Evolutionary conservation across 1,140 invertebrate genomes (phyloP).

Genomic region (Euschistus heros): DNA sequence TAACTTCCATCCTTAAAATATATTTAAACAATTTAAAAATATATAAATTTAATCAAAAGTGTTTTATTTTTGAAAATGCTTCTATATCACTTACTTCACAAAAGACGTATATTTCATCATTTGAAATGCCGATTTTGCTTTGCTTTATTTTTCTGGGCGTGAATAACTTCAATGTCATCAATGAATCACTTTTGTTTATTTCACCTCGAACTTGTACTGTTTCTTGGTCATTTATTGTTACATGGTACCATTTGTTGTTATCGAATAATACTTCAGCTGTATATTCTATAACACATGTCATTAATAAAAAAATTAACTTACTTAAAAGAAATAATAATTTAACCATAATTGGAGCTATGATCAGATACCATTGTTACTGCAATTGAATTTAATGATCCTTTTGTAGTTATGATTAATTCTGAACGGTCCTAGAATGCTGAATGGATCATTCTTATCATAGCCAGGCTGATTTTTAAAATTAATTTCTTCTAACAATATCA

Average conservation of each 20-base stretch:
- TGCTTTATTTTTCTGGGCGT: neutral
- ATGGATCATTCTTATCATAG: neutral
- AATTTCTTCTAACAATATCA: neutral
- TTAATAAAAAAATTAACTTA: neutral
- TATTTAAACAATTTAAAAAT: neutral
- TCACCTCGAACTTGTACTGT: slow-evolving; percentile 5
- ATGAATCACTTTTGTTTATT: slow-evolving; percentile 2
- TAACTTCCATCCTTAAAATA: slow-evolving; percentile 16
- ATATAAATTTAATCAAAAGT: neutral
- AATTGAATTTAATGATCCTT: neutral
- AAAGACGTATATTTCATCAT: slow-evolving; percentile 44
- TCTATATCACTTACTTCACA: slow-evolving; percentile 35
- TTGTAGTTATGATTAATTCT: neutral
- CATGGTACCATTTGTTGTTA: slow-evolving; percentile 32
- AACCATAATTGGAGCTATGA: neutral
- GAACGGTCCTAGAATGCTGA: neutral
- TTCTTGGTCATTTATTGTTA: slow-evolving; percentile 38
- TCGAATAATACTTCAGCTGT: slow-evolving; percentile 21
- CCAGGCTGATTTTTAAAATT: neutral
- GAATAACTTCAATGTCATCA: slow-evolving; percentile 3
- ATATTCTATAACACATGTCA: slow-evolving; percentile 23
- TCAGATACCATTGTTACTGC: neutral
- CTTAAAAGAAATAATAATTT: neutral
- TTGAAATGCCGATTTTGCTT: slow-evolving; percentile 38
- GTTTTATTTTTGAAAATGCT: neutral